Evolutionary conservation across 2,113 vertebrate species (phyloP).

Genomic region (Phrynocephalus versicolor): DNA sequence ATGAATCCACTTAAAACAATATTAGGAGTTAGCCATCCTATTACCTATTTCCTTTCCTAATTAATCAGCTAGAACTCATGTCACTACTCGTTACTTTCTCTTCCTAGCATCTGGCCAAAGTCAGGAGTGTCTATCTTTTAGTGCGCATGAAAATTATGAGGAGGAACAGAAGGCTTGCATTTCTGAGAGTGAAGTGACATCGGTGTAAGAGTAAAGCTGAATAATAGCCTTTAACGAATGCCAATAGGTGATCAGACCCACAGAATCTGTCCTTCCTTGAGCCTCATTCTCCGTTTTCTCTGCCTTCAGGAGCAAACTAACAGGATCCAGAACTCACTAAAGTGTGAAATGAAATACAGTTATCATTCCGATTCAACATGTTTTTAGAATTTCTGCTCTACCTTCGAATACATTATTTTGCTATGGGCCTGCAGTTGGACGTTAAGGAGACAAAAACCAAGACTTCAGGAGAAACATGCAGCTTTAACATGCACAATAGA

Average conservation of each 20-base stretch:
- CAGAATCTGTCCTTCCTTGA: too few relatives aligned
- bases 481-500: too few relatives aligned
- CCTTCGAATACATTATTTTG: too few relatives aligned
- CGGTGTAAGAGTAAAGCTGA: slow-evolving; percentile 5
- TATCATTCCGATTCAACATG: neutral
- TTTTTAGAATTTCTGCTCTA: neutral
- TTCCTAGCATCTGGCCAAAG: slow-evolving; percentile 42
- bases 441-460: too few relatives aligned
- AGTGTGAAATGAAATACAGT: neutral
- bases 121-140: neutral
- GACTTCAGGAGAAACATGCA: too few relatives aligned
- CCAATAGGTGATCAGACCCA: slow-evolving; percentile 19
- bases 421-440: too few relatives aligned
- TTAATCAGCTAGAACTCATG: slow-evolving; percentile 38
- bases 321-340: neutral
- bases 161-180: neutral
- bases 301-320: neutral
- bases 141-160: neutral
- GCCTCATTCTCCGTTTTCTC: too few relatives aligned
- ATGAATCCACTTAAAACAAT: slow-evolving; percentile 68
- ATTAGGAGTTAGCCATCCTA: slow-evolving; percentile 26
- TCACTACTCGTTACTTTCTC: slow-evolving; percentile 35
- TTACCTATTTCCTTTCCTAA: slow-evolving; percentile 51
- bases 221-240: neutral
- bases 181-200: slow-evolving; percentile 4